These are phyloP conservation scores for Oscheius sp. DNA, from an alignment of 2,888 invertebrate species.

Conservation along the genomic window DNA sequence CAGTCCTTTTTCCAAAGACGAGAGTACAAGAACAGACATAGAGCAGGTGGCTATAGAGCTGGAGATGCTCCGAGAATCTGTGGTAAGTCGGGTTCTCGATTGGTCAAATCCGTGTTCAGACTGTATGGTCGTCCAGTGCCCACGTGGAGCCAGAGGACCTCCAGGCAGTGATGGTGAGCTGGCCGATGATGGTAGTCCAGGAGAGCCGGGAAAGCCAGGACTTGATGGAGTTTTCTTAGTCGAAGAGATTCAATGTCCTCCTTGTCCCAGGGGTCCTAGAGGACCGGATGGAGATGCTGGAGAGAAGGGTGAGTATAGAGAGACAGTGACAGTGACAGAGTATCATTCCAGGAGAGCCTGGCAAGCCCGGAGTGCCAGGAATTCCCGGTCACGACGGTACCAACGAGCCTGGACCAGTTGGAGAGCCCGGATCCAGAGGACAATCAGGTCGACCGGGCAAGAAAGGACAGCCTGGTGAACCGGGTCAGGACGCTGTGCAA, in stretches of 20 bases:
- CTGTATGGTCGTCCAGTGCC: conserved; percentile 54
- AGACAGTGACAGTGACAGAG: not conserved
- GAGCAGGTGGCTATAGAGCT: conserved; percentile 1
- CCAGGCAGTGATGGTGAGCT: conserved; percentile 52
- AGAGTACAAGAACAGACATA: conserved; percentile 4
- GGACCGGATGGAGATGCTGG: conserved; percentile 51
- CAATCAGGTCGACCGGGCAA: conserved; percentile 40
- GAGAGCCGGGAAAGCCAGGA: conserved; percentile 51
- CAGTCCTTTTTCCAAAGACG: conserved; percentile 27
- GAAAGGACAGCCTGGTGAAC: conserved; percentile 47
- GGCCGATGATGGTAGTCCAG: conserved; percentile 48
- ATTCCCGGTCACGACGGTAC: conserved; percentile 47
- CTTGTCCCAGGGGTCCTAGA: conserved; percentile 52
- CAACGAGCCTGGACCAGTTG: conserved; percentile 49
- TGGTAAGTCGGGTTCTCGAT: not conserved
- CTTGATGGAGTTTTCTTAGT: conserved; percentile 53
- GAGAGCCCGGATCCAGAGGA: conserved; percentile 49
- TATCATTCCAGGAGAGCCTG: conserved; percentile 17
- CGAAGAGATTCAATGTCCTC: conserved; percentile 52
- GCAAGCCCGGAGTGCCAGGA: conserved; percentile 51
- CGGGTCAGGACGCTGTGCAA: conserved; percentile 58
- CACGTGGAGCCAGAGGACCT: conserved; percentile 52
- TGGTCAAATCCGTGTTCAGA: conserved; percentile 39
- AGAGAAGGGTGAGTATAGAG: conserved; percentile 38
- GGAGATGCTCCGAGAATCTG: conserved; percentile 23